Conservation (phyloP, 2,888 invertebrate species). For the Cheilosia pagana region DNA sequence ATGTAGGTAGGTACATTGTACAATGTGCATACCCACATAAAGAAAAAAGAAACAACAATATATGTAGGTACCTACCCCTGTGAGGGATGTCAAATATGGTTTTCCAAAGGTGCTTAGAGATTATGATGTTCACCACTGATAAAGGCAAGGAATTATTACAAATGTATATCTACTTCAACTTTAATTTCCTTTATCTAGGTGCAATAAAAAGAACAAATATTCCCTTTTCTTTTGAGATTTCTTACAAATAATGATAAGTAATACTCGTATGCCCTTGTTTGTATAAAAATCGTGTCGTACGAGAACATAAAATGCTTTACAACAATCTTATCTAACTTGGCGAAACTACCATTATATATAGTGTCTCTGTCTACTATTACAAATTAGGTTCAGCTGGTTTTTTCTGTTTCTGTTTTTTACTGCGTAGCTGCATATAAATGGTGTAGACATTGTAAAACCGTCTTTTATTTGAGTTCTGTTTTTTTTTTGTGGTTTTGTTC, state of each 20-base stretch:
- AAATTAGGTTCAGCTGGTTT: conserved; percentile 45
- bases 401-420: conserved; percentile 18
- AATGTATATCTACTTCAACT: conserved; percentile 47
- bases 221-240: conserved; percentile 59
- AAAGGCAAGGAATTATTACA: conserved; percentile 50
- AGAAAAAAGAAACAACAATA: no score
- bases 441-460: conserved; percentile 15
- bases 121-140: conserved; percentile 57
- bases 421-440: conserved; percentile 27
- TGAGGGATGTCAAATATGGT: conserved; percentile 35
- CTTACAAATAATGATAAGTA: conserved; percentile 65
- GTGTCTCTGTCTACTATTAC: conserved; percentile 14
- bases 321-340: conserved; percentile 57
- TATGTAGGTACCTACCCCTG: neutral
- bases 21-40: neutral
- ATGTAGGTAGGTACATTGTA: neutral
- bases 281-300: conserved; percentile 49
- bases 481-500: neutral
- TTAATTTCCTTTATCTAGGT: conserved; percentile 62
- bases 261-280: conserved; percentile 54
- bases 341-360: conserved; percentile 43
- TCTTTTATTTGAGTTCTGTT: conserved; percentile 23
- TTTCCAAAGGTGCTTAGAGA: conserved; percentile 53
- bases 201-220: conserved; percentile 65
- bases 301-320: conserved; percentile 54